A percentile compares a stretch with the other conserved stretches of the same genome.
Conservation (phyloP, 2,797 vertebrate genomes). For the Xenentodon cancila region DNA sequence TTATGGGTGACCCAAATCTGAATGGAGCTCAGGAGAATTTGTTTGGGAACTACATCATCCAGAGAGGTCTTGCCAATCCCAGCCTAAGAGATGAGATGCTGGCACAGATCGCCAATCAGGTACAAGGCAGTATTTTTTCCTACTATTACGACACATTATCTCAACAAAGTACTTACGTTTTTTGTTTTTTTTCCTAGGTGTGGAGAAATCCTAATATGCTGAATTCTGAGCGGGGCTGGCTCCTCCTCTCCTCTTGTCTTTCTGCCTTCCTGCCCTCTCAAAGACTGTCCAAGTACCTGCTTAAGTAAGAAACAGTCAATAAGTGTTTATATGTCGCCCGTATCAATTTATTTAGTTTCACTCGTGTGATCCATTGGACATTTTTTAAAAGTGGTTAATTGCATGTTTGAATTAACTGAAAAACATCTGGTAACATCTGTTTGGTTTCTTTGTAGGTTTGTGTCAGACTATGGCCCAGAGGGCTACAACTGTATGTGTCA, state of each 20-base stretch:
- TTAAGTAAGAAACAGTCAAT: conserved; percentile 86
- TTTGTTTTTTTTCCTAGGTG: conserved; percentile 60
- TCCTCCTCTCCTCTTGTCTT: conserved; percentile 91
- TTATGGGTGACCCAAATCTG: conserved; percentile 94
- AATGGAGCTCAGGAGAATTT: conserved; percentile 88
- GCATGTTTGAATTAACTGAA: background rate
- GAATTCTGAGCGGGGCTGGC: conserved; percentile 94
- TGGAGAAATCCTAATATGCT: conserved; percentile 87
- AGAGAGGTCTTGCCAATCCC: conserved; percentile 86
- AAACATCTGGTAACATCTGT: background rate
- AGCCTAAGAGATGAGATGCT: conserved; percentile 92
- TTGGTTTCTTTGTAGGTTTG: conserved; percentile 80
- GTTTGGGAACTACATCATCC: conserved; percentile 96
- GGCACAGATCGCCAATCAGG: conserved; percentile 91
- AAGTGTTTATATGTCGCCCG: background rate
- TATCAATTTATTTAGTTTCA: background rate
- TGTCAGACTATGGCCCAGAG: conserved; percentile 89
- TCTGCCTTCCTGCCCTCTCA: conserved; percentile 88
- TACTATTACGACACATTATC: background rate
- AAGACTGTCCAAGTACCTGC: conserved; percentile 88
- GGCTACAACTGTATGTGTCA: conserved; percentile 92
- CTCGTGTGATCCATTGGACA: background rate
- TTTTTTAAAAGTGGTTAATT: background rate
- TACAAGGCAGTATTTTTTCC: conserved; percentile 61
- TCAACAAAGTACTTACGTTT: background rate